Percentiles rank a stretch among this genome's conserved stretches.
These are phyloP conservation scores for Myotis yumanensis DNA, from an alignment of 2,113 vertebrate genomes.

Conservation along the genomic window DNA sequence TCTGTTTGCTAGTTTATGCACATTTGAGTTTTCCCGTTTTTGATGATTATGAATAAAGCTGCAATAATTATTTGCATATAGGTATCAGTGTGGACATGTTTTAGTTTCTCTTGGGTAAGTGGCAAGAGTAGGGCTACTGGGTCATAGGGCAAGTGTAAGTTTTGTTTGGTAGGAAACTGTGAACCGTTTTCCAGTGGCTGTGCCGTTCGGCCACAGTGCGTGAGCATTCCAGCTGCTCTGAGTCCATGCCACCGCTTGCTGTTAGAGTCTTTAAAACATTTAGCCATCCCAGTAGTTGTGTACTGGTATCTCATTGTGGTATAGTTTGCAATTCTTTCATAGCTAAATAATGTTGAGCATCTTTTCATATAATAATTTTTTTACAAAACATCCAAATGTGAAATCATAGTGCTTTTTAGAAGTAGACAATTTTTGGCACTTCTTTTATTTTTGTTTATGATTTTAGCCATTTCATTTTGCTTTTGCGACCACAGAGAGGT, in stretches of 20 bases:
- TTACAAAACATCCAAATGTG: background rate
- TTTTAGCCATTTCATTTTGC: background rate
- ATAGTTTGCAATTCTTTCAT: background rate
- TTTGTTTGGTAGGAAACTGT: background rate
- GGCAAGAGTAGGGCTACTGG: background rate
- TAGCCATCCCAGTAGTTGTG: background rate
- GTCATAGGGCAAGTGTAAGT: background rate
- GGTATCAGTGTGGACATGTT: background rate
- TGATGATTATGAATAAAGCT: background rate
- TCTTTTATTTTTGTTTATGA: constrained; percentile 27
- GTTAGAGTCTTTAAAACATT: background rate
- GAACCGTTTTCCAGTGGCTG: background rate
- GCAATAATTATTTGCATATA: background rate
- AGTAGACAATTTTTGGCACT: background rate
- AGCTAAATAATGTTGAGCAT: background rate
- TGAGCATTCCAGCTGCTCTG: background rate
- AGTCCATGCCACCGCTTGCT: background rate
- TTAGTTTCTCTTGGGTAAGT: background rate
- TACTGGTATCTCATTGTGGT: background rate
- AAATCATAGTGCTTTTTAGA: background rate
- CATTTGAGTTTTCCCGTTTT: background rate
- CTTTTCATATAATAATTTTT: background rate
- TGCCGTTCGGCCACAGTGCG: accelerated
- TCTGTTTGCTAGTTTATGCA: background rate
- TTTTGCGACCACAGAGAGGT: background rate